Base-by-base conservation (phyloP, 2,888 invertebrate genomes). In the Euplagia quadripunctaria region DNA sequence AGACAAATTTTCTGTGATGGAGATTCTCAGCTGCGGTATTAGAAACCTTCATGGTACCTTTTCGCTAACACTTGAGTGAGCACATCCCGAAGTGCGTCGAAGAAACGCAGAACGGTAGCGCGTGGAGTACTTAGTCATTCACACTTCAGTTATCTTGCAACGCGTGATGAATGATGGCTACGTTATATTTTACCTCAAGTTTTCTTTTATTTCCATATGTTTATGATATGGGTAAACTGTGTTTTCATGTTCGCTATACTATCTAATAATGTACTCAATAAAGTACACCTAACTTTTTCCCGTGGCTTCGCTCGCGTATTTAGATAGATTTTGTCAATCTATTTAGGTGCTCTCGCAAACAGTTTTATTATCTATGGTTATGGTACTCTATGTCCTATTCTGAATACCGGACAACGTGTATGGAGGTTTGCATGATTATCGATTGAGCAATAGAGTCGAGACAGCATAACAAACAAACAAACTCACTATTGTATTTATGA, bases 1-100 rank as follows among this genome's bases (percentile, higher is more conserved):
- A 77, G 73, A 73, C 75, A 79, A 78, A 75, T 73, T 61, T 67
- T 42, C 49, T 69, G 20, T 46, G n/a, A 68, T 64, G 67, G 65
- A 70, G 31, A 65, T 66, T 65, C 63, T 17, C 64, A 41, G n/a
- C 68, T 68, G 17, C 43, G 70, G 43, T 64, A 66, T 66, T 68
- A 31, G 55, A 55, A 66, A 51, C 46, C 43, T 67, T 63, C 31
- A 9, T 64, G 31, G 17, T 8, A 8, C 69, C 46, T 73, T 65
- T 70, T 61, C 41, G 9, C 20, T 69, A 61, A 70, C 65, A 65
- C 20, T 73, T 42, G 58, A 69, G 69, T 51, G 49, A 73, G 55
- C 65, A 73, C 49, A 73, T 65, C 69, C 65, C 42, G 20, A 64
- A 64, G 58, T 68, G 52, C 68, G 55, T 58, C 51, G 65, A 72